Evolutionary conservation across 2,797 vertebrate genomes (phyloP).

Genomic region (Toxotes lorentzi): DNA sequence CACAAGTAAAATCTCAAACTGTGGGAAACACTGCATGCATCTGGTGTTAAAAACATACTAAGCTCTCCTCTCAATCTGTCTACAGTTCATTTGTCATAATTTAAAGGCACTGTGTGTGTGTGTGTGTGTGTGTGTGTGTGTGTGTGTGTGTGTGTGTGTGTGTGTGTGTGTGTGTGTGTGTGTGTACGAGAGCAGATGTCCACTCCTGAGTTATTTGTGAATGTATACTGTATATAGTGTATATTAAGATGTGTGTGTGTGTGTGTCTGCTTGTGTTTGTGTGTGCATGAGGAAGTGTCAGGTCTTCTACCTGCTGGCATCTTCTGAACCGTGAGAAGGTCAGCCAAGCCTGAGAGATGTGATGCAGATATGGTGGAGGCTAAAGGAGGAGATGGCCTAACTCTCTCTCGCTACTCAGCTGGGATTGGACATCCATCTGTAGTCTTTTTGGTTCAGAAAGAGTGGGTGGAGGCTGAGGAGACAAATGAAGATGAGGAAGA

Average conservation of each 20-base stretch:
- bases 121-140: neutral
- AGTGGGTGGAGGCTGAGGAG: conserved; percentile 23
- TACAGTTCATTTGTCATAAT: conserved; percentile 20
- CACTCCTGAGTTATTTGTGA: conserved; percentile 5
- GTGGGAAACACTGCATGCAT: too few relatives aligned
- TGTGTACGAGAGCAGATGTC: neutral
- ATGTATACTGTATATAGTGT: neutral
- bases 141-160: neutral
- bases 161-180: neutral
- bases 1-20: too few relatives aligned
- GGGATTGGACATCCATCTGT: conserved; percentile 27
- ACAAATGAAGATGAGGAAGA: conserved; percentile 29
- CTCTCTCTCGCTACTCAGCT: conserved; percentile 24
- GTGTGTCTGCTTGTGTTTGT: neutral
- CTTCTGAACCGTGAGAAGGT: conserved; percentile 54
- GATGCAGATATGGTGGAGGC: conserved; percentile 50
- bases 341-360: conserved; percentile 53
- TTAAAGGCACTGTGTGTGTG: neutral
- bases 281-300: neutral
- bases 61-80: conserved; percentile 12
- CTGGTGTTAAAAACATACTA: too few relatives aligned
- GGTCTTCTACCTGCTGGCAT: conserved; percentile 41
- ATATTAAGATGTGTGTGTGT: too few relatives aligned
- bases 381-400: conserved; percentile 23
- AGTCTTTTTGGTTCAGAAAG: conserved; percentile 23